These are phyloP conservation scores for Hemistola chrysoprasaria DNA, from an alignment of 2,888 invertebrate genomes.

Conservation along the genomic window DNA sequence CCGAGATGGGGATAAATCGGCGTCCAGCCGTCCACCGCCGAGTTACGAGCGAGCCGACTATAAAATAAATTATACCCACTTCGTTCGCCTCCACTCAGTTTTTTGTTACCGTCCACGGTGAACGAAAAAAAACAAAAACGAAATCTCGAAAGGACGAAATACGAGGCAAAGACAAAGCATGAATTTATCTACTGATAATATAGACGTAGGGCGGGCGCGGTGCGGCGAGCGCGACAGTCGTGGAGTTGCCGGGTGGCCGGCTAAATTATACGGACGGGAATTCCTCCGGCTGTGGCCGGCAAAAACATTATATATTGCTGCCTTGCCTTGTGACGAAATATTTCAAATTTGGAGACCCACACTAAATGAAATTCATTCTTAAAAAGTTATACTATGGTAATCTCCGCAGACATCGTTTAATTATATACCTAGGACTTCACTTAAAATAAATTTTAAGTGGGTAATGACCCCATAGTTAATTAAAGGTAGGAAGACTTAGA, in stretches of 20 bases:
- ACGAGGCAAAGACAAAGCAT: conserved; percentile 82
- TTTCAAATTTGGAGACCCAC: conserved; percentile 73
- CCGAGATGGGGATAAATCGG: conserved; percentile 79
- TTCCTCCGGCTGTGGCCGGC: conserved; percentile 60
- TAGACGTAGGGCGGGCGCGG: conserved; percentile 81
- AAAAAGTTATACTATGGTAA: conserved; percentile 60
- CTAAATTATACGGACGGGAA: conserved; percentile 78
- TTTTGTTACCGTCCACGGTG: conserved; percentile 73
- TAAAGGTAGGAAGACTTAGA: no score
- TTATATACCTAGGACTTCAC: no score
- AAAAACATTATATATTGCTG: conserved; percentile 80
- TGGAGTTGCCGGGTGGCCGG: conserved; percentile 71
- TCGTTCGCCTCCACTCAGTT: conserved; percentile 80
- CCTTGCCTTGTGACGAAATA: conserved; percentile 77
- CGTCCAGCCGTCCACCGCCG: conserved; percentile 79
- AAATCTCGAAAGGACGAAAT: conserved; percentile 80
- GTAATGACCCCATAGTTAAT: no score
- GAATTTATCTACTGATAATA: conserved; percentile 83
- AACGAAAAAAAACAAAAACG: conserved; percentile 71
- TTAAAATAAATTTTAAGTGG: conserved; percentile 42
- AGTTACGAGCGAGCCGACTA: conserved; percentile 81
- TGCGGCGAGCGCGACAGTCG: conserved; percentile 72
- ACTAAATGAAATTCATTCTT: conserved; percentile 70
- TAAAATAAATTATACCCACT: conserved; percentile 83
- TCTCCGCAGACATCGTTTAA: conserved; percentile 58